These are phyloP conservation scores for Silurus asotus DNA, from an alignment of 2,113 vertebrate genomes.

Conservation along the genomic window DNA sequence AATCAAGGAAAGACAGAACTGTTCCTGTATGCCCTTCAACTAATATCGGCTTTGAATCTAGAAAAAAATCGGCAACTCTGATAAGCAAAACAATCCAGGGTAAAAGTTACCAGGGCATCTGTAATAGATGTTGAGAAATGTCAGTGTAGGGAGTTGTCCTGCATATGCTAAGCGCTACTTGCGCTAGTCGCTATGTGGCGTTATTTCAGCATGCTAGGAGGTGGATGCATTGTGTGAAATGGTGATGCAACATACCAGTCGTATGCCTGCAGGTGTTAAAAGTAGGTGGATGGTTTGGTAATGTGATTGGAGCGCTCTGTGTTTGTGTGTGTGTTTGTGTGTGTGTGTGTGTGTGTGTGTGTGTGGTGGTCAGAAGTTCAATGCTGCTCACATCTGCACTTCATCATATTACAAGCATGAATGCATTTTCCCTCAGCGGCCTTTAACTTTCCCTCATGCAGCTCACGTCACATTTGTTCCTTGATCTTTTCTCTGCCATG, in stretches of 20 bases:
- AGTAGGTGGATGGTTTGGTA: not conserved
- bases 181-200: slow-evolving; percentile 11
- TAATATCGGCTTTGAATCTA: not conserved
- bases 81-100: not conserved
- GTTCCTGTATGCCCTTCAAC: not conserved
- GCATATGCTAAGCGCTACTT: not conserved
- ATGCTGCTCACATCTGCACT: slow-evolving; percentile 8
- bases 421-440: not conserved
- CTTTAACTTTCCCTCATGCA: not conserved
- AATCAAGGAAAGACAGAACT: not conserved
- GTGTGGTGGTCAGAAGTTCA: not conserved
- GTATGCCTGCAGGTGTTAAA: not conserved
- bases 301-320: not conserved
- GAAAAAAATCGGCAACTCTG: not conserved
- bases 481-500: slow-evolving; percentile 3
- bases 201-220: slow-evolving; percentile 18
- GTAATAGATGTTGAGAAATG: not conserved
- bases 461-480: not conserved
- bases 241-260: not conserved
- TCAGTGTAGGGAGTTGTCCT: slow-evolving; percentile 4
- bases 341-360: not conserved
- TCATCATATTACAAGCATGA: not conserved
- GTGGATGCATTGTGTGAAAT: not conserved
- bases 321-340: not conserved
- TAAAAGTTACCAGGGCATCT: not conserved